Conservation (phyloP, 2,888 invertebrate genomes). For the Cantharis flavilabris region DNA sequence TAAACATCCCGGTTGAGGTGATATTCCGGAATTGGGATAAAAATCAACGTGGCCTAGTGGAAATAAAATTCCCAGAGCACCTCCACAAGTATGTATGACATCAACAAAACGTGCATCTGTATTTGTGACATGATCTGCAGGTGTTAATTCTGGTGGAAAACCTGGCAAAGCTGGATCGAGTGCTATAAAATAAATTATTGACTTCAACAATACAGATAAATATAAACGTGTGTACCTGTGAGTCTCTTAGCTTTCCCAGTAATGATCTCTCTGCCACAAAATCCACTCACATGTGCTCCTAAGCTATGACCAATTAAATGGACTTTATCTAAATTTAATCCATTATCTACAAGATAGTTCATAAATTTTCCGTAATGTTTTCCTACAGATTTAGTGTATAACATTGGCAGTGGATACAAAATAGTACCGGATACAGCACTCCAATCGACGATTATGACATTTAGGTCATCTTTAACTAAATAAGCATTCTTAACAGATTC, state of each 20-base stretch:
- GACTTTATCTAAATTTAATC: conserved; percentile 51
- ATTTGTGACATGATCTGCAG: conserved; percentile 52
- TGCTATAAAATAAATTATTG: conserved; percentile 47
- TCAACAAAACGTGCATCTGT: conserved; percentile 85
- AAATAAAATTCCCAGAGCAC: conserved; percentile 63
- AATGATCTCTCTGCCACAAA: conserved; percentile 45
- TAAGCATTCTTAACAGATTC: conserved; percentile 57
- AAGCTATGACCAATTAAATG: conserved; percentile 66
- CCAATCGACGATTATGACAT: conserved; percentile 55
- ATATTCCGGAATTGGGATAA: conserved; percentile 63
- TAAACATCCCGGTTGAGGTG: conserved; percentile 11
- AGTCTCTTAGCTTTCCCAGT: conserved; percentile 39
- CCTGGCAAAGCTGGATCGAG: conserved; percentile 69
- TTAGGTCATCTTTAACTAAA: conserved; percentile 56
- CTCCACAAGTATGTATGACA: conserved; percentile 85
- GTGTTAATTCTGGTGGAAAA: conserved; percentile 57
- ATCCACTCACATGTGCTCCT: conserved; percentile 61
- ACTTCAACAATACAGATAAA: not conserved
- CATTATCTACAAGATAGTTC: conserved; percentile 47
- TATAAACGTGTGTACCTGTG: conserved; percentile 35
- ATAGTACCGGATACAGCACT: conserved; percentile 39
- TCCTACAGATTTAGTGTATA: conserved; percentile 57
- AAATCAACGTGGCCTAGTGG: conserved; percentile 66
- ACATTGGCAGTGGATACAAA: conserved; percentile 47
- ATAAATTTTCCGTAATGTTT: conserved; percentile 58